A percentile compares a stretch with the other conserved stretches of the same genome.
These are phyloP conservation scores for Xiphorhynchus erythropygius DNA, from an alignment of 2,797 vertebrate genomes.

Conservation along the genomic window DNA sequence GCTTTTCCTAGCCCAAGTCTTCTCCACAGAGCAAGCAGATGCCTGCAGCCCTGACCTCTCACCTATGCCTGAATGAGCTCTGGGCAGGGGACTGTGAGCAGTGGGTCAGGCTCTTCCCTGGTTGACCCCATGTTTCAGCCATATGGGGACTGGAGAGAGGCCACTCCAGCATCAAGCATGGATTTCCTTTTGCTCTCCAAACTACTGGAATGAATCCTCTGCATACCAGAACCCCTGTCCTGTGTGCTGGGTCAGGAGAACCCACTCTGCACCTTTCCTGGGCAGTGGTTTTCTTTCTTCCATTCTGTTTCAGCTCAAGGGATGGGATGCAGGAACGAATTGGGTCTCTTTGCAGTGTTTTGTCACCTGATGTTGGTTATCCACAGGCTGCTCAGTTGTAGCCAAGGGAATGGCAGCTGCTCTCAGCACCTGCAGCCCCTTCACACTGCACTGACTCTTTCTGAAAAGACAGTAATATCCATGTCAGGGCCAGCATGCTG, in stretches of 20 bases:
- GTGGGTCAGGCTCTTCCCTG: not conserved
- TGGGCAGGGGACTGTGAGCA: not conserved
- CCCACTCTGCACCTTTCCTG: too few species aligned
- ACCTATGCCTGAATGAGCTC: accelerated
- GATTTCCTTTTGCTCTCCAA: not conserved
- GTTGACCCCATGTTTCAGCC: not conserved
- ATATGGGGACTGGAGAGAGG: not conserved
- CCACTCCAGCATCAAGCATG: not conserved
- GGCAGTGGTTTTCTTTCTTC: not conserved
- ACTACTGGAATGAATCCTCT: not conserved
- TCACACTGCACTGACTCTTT: not conserved
- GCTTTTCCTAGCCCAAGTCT: not conserved
- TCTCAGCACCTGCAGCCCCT: not conserved
- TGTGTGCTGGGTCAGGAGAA: not conserved
- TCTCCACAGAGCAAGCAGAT: not conserved
- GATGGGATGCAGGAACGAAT: not conserved
- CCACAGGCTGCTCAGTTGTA: not conserved
- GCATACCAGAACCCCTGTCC: not conserved
- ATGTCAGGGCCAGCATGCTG: not conserved
- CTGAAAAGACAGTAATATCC: not conserved
- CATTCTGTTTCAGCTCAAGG: not conserved
- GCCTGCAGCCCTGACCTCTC: accelerated
- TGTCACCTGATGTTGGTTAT: conserved; percentile 28
- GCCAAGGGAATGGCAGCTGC: conserved; percentile 31
- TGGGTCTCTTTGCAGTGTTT: not conserved